A percentile compares a stretch with the other conserved stretches of the same genome.
Conservation (phyloP, 64 coral and sea anemone species). For the Porites australiensis region DNA sequence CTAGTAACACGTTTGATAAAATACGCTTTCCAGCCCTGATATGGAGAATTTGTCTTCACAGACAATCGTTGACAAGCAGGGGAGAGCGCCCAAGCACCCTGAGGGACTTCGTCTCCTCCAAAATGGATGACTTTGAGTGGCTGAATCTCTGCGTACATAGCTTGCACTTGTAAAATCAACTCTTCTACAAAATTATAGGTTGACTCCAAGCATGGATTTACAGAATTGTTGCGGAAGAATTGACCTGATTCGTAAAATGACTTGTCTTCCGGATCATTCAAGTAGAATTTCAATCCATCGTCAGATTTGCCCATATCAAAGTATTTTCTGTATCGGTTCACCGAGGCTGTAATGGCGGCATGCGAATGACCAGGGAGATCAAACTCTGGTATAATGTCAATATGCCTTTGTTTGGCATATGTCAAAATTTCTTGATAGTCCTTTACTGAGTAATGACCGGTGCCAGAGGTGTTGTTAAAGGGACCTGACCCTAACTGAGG, state of each 20-base stretch:
- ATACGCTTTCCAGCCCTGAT: constrained; percentile 66
- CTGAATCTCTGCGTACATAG: constrained; percentile 74
- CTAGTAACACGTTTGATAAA: constrained; percentile 81
- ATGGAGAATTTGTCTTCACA: constrained; percentile 27
- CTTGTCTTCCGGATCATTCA: constrained; percentile 47
- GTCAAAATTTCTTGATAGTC: constrained; percentile 85
- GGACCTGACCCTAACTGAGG: constrained; percentile 90
- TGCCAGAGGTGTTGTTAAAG: constrained; percentile 47
- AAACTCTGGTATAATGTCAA: constrained; percentile 88
- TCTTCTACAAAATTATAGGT: constrained; percentile 75
- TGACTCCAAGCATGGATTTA: constrained; percentile 84
- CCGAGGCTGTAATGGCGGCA: constrained; percentile 86
- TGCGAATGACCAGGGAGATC: constrained; percentile 87
- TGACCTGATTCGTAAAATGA: constrained; percentile 78
- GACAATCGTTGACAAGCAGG: constrained; percentile 47
- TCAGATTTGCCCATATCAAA: background rate
- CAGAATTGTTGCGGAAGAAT: constrained; percentile 78
- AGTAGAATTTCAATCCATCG: constrained; percentile 25
- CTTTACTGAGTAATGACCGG: constrained; percentile 61
- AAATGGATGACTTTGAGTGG: constrained; percentile 86
- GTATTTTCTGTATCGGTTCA: constrained; percentile 37
- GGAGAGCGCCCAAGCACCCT: constrained; percentile 81
- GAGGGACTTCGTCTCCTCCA: constrained; percentile 85
- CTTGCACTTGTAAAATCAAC: constrained; percentile 61
- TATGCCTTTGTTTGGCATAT: constrained; percentile 63